Evolutionary conservation across 2,113 vertebrate species (phyloP).

Genomic region (Mastomys coucha): DNA sequence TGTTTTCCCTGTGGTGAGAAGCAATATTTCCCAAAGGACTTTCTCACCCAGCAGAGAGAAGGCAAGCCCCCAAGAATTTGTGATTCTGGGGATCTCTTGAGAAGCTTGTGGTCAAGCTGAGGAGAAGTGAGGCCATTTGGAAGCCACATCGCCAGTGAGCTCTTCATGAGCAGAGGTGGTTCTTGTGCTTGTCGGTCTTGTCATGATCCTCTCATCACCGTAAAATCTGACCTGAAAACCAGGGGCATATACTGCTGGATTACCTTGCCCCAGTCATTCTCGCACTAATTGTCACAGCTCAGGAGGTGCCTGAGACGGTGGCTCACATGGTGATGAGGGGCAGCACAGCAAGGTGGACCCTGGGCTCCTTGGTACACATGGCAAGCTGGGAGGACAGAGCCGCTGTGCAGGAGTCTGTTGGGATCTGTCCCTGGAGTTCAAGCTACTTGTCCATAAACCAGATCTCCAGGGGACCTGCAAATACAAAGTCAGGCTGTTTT

Average conservation of each 20-base stretch:
- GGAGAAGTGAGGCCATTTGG: not conserved
- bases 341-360: not conserved
- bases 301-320: not conserved
- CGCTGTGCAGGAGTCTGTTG: not conserved
- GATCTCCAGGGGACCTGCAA: too few relatives aligned
- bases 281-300: too few relatives aligned
- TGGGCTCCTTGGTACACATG: not conserved
- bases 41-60: constrained; percentile 40
- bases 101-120: not conserved
- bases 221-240: not conserved
- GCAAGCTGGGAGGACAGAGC: not conserved
- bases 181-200: not conserved
- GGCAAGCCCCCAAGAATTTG: not conserved
- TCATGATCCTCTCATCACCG: not conserved
- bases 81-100: not conserved
- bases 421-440: not conserved
- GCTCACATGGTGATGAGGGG: not conserved
- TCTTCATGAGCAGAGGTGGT: not conserved
- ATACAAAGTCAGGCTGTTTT: not conserved
- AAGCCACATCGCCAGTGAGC: not conserved
- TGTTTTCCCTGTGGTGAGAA: constrained; percentile 7
- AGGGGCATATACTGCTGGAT: not conserved
- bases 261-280: not conserved
- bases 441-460: not conserved
- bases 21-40: not conserved